phyloP scores from a whole-genome alignment of 2,888 invertebrate species.

The Oscheius sp. region DNA sequence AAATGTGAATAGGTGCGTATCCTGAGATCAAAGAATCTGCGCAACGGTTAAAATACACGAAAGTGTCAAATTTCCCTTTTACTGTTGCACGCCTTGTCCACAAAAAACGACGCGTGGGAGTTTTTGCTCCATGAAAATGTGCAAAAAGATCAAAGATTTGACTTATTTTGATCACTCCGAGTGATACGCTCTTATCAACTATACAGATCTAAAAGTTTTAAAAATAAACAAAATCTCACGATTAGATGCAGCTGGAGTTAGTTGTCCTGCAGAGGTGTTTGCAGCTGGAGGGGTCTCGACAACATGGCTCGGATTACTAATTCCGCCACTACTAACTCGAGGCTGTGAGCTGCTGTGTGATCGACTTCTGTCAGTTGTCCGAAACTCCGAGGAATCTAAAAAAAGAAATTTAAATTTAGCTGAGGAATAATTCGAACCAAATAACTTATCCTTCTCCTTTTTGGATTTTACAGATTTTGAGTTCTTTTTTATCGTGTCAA shows the following conservation, averaged over 20 bases:
- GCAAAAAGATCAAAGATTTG: no score
- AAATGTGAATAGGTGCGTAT: background rate
- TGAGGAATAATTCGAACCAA: background rate
- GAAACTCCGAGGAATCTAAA: slow-evolving; percentile 26
- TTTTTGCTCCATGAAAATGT: no score
- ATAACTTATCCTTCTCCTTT: background rate
- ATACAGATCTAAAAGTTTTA: background rate
- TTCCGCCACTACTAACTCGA: slow-evolving; percentile 1
- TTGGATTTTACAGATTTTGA: slow-evolving; percentile 7
- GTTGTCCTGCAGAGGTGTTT: background rate
- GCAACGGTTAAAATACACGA: no score
- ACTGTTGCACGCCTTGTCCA: no score
- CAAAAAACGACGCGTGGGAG: no score
- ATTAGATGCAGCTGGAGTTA: background rate
- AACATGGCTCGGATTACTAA: slow-evolving; percentile 23
- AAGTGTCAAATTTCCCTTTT: no score
- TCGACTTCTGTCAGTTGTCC: slow-evolving; percentile 17
- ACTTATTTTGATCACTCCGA: no score
- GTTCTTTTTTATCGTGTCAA: background rate
- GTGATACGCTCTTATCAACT: no score
- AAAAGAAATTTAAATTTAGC: no score
- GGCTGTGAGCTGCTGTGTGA: slow-evolving; percentile 7
- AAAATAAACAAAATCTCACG: slow-evolving; percentile 10
- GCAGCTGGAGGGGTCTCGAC: slow-evolving; percentile 7
- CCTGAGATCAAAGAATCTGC: no score